Base-by-base conservation (phyloP, 2,888 invertebrate species). In the Drosophila sordidapex region DNA sequence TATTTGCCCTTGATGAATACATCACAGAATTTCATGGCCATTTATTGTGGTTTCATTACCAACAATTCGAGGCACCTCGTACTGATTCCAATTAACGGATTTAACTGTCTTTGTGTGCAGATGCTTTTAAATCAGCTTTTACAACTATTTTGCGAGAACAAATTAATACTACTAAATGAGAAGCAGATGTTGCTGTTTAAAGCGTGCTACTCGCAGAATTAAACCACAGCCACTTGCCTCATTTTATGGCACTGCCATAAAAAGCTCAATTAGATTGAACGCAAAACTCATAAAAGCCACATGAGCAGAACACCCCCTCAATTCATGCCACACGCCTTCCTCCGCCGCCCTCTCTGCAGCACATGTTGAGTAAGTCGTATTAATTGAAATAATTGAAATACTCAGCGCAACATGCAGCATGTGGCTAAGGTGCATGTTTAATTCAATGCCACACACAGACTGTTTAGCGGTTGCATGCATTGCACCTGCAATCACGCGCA, bases 191-290 rank as follows among this genome's bases (percentile, higher is more conserved):
- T 57, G 56, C 61, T 69, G 57, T 40, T 74, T 74, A 65, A 69
- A 46, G 64, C 25, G 61, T 56, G 53, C 60, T 27, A 43, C 52
- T 38, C 46, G 53, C 38, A 27, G 51, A 15, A 25, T 52, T 43
- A 29, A 58, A 56, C 35, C 38, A 53, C 46, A 53, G 71, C 5
- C 36, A 35, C 46, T 56, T 57, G 72, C 43, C 69, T 63, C 63
- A 70, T 76, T 84, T 84, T 80, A 83, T 80, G 62, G 61, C 71
- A 66, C 46, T 52, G 70, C 60, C 68, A 82, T 87, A 84, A 85
- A 83, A 82, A 79, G 70, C 70, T 66, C 81, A 84, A 84, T 87
- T 82, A 71, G 75, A 87, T 84, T 82, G 81, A 82, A 76, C 56
- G 67, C 54, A 49, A 57, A 62, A 60, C 64, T 54, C 79, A 77